Evolutionary conservation across 2,888 invertebrate genomes (phyloP).

Genomic region (Seira sanloemensis): DNA sequence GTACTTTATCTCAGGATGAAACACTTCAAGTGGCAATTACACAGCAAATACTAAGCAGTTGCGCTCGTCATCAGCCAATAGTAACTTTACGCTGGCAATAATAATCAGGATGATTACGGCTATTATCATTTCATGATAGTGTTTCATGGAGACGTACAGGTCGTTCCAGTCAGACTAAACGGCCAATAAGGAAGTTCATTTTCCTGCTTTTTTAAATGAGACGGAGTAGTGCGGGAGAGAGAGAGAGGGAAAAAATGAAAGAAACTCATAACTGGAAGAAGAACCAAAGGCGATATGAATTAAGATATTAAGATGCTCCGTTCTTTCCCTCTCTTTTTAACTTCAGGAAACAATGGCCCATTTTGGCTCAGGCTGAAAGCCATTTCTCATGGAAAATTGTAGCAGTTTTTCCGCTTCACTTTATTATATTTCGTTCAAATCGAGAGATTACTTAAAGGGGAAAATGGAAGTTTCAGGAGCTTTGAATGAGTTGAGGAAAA

Average conservation of each 20-base stretch:
- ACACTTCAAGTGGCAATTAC: conserved; percentile 17
- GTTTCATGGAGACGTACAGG: conserved; percentile 54
- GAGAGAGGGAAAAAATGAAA: conserved; percentile 11
- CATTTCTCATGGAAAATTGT: conserved; percentile 62
- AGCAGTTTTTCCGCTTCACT: conserved; percentile 62
- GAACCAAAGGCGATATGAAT: conserved; percentile 53
- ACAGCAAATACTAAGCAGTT: conserved; percentile 18
- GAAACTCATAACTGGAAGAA: conserved; percentile 33
- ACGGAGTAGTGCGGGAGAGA: neutral
- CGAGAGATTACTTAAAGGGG: conserved; percentile 1
- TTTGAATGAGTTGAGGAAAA: neutral
- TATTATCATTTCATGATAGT: conserved; percentile 63
- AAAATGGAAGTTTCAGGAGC: neutral
- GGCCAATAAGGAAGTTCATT: conserved; percentile 66
- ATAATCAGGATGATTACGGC: conserved; percentile 65
- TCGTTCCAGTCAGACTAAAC: conserved; percentile 64
- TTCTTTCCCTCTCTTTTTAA: conserved; percentile 35
- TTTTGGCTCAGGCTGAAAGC: conserved; percentile 54
- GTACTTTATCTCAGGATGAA: conserved; percentile 9
- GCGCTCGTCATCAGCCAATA: conserved; percentile 31
- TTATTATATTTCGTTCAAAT: conserved; percentile 42
- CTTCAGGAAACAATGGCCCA: conserved; percentile 62
- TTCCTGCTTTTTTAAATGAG: conserved; percentile 26
- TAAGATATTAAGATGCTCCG: conserved; percentile 60
- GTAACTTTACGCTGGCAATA: conserved; percentile 35